Percentiles rank a stretch among this genome's conserved stretches.
phyloP scores from a whole-genome alignment of 2,888 invertebrate species.

The Podotricha telesiphe region DNA sequence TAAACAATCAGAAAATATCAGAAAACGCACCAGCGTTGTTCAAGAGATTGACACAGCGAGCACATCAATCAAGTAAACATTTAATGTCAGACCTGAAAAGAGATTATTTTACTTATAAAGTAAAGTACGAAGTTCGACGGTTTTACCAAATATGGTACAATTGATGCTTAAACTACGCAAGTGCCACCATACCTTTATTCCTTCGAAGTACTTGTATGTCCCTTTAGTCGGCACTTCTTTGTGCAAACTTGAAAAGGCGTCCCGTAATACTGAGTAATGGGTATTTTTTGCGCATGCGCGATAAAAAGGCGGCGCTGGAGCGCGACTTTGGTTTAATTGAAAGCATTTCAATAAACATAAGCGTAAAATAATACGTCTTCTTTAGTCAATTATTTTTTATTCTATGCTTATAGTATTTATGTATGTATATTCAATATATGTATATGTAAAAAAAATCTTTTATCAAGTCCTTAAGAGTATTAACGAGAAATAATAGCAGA shows the following conservation, averaged over 20 bases:
- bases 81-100: neutral
- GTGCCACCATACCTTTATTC: slow-evolving; percentile 45
- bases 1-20: too few relatives aligned
- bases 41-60: neutral
- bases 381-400: slow-evolving; percentile 4
- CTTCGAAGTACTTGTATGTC: slow-evolving; percentile 56
- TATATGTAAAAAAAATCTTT: too few relatives aligned
- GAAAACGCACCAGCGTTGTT: neutral
- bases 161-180: slow-evolving; percentile 46
- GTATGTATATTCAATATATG: neutral
- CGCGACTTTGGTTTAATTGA: slow-evolving; percentile 45
- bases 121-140: slow-evolving; percentile 4
- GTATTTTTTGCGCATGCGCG: slow-evolving; percentile 65
- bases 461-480: neutral
- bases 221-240: slow-evolving; percentile 64
- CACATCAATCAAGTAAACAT: slow-evolving; percentile 11
- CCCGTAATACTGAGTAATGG: slow-evolving; percentile 64
- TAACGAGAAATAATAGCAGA: too few relatives aligned
- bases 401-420: slow-evolving; percentile 1
- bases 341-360: slow-evolving; percentile 38
- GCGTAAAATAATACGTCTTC: slow-evolving; percentile 37
- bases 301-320: slow-evolving; percentile 66
- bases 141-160: slow-evolving; percentile 24
- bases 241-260: slow-evolving; percentile 65
- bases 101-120: slow-evolving; percentile 4